Percentiles rank a stretch among this genome's conserved stretches.
phyloP scores from a whole-genome alignment of 1,140 invertebrate species.

The Diplogasteroides magnus region DNA sequence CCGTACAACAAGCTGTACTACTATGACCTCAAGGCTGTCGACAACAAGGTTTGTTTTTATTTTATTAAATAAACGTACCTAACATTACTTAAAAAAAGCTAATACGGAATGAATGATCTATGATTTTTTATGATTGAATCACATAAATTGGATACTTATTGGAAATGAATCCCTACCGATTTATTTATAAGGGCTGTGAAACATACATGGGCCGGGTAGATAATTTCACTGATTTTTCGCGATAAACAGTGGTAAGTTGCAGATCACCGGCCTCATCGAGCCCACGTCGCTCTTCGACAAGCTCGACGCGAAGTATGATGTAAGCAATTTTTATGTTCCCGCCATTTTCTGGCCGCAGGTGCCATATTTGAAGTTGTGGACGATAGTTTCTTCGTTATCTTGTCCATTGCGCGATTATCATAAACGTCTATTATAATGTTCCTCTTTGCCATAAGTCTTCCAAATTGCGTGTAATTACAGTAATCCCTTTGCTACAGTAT shows the following conservation, averaged over 20 bases:
- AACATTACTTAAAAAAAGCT: background rate
- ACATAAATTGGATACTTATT: background rate
- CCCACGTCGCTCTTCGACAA: slow-evolving; percentile 66
- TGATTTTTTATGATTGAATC: background rate
- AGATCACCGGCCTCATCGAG: slow-evolving; percentile 38
- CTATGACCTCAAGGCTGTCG: slow-evolving; percentile 39
- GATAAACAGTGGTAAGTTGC: too few relatives aligned
- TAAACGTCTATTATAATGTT: too few relatives aligned
- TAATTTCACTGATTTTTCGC: too few relatives aligned
- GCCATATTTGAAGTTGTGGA: background rate
- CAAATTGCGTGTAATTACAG: too few relatives aligned
- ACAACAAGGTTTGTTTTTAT: slow-evolving; percentile 22
- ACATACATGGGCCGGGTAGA: background rate
- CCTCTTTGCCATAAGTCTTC: too few relatives aligned
- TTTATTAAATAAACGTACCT: background rate
- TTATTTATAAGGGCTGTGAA: background rate
- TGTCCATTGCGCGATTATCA: background rate
- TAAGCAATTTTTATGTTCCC: too few relatives aligned
- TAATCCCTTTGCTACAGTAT: slow-evolving; percentile 13
- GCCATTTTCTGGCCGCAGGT: too few relatives aligned
- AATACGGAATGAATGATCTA: background rate
- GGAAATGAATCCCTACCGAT: background rate
- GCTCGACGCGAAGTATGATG: slow-evolving; percentile 89
- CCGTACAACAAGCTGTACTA: slow-evolving; percentile 46
- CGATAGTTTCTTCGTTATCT: too few relatives aligned